These are phyloP conservation scores for Bombus affinis DNA, from an alignment of 1,140 invertebrate species.

Conservation along the genomic window DNA sequence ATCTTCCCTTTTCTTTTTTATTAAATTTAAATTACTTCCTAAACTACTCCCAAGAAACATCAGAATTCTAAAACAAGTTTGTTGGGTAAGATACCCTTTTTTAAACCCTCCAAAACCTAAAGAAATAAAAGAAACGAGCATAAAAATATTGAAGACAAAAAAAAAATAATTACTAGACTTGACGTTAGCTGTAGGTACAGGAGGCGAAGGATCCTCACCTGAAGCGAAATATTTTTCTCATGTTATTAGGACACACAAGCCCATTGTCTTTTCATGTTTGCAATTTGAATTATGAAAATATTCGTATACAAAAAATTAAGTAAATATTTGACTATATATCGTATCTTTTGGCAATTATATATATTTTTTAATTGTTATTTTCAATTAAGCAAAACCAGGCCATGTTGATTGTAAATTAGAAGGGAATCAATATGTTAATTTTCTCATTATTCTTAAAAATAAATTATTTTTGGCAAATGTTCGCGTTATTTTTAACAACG, in stretches of 20 bases:
- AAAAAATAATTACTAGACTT: constrained; percentile 81
- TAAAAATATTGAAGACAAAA: constrained; percentile 59
- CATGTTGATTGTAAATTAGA: constrained; percentile 39
- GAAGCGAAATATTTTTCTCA: constrained; percentile 73
- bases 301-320: not conserved
- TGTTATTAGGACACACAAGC: constrained; percentile 51
- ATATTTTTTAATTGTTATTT: not conserved
- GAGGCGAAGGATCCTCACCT: constrained; percentile 77
- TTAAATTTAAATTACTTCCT: not conserved
- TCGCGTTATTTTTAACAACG: constrained; percentile 20
- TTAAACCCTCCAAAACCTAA: constrained; percentile 33
- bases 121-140: constrained; percentile 46
- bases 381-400: not conserved
- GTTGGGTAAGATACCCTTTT: constrained; percentile 14
- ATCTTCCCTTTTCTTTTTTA: not conserved
- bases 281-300: not conserved
- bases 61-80: not conserved
- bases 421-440: constrained; percentile 44
- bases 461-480: not conserved
- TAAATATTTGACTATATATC: not conserved
- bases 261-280: not conserved
- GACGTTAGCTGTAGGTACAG: constrained; percentile 72
- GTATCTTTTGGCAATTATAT: not conserved
- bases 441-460: constrained; percentile 21
- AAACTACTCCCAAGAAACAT: not conserved